Evolutionary conservation across 2,113 vertebrate species (phyloP).

Genomic region (Gopherus flavomarginatus): DNA sequence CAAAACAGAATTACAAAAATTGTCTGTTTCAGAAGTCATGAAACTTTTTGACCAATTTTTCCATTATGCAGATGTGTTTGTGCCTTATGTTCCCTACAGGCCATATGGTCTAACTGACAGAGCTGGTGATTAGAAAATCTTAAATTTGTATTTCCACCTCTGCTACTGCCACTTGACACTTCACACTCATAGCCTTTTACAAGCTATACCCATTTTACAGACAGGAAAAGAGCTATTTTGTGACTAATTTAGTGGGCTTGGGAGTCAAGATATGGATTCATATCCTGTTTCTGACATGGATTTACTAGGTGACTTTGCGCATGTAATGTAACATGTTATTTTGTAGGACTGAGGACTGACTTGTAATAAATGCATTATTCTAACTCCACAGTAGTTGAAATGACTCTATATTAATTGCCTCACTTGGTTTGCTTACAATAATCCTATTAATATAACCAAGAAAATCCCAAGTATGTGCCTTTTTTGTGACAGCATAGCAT

Average conservation of each 20-base stretch:
- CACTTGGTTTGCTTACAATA: background rate
- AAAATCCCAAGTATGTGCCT: background rate
- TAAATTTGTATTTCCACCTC: too few species aligned
- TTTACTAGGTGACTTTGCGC: background rate
- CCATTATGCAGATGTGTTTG: too few species aligned
- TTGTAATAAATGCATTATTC: background rate
- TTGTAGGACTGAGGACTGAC: background rate
- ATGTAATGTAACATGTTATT: background rate
- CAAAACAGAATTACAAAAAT: too few species aligned
- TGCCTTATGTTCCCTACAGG: too few species aligned
- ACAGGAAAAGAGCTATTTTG: background rate
- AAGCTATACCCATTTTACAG: too few species aligned
- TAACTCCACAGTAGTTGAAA: background rate
- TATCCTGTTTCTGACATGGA: background rate
- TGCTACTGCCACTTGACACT: too few species aligned
- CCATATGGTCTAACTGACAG: too few species aligned
- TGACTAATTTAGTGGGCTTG: background rate
- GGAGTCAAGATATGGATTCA: background rate
- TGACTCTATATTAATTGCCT: background rate
- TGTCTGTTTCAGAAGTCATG: too few species aligned
- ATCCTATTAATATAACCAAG: background rate
- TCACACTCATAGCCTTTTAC: too few species aligned
- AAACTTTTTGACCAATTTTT: too few species aligned
- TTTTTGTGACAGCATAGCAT: background rate
- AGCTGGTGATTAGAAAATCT: too few species aligned